Evolutionary conservation across 2,797 vertebrate species (phyloP), one percentile per base, ranked within the genome.

Genomic region (Acrocephalus scirpaceus): DNA sequence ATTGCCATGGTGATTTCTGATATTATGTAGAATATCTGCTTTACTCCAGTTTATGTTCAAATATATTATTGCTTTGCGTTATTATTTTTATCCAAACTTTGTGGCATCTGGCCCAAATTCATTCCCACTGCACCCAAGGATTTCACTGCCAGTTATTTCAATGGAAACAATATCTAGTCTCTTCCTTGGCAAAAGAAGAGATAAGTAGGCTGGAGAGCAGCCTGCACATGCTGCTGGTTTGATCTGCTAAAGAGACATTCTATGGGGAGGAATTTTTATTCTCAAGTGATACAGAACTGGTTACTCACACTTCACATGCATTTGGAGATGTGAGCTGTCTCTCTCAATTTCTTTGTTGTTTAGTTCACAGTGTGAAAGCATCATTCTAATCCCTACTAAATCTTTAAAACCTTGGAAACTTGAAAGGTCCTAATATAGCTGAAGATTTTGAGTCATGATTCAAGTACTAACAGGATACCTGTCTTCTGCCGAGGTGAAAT

Each of bases 1-100:
- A 94, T 97, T 95, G 77, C 95, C 97, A 97, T 97, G 97, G 95
- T 92, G 95, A 98, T 95, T 91, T 84, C 25, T 44, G 72, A 76
- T 84, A 94, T 70, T 72, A 61, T 67, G 65, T 61, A n/a, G 71
- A 83, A 62, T 77, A 84, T 79, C 47, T 53, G 58, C 20, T 86
- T 86, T 76, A 71, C 47, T 82, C 70, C 57, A 73, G 25, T 91
- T 92, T 91, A 90, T 92, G 48, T 73, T 80, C 58, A 85, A 67
- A 76, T 36, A 66, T 7, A 57, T 86, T 48, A 77, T 88, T 71
- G 66, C n/a, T 53, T 74, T 65, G 48, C 51, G 40, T 66, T 61
- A 36, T 32, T 79, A 51, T 93, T 92, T 94, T 78, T 80, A 66
- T 40, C 71, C 77, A 79, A 79, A 83, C 42, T 80, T 44, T 18